These are phyloP conservation scores for Caloenas nicobarica DNA, from an alignment of 2,113 vertebrate genomes.

Conservation along the genomic window DNA sequence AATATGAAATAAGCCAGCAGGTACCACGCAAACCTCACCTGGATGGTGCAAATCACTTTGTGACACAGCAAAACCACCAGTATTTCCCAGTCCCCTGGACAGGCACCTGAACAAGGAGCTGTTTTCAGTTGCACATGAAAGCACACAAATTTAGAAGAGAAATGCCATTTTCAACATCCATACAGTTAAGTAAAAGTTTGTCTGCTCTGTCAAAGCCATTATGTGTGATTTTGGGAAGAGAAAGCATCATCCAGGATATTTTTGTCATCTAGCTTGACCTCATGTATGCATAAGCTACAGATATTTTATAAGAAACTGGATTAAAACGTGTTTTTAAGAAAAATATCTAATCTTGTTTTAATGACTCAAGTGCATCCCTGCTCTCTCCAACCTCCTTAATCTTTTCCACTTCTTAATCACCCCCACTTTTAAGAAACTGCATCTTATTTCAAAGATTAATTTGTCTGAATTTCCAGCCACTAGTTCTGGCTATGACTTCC, in stretches of 20 bases:
- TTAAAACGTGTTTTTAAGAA: neutral
- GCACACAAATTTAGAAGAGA: neutral
- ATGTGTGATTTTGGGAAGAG: neutral
- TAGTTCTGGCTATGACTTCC: neutral
- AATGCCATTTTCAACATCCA: neutral
- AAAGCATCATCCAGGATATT: neutral
- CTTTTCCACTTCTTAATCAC: neutral
- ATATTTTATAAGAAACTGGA: neutral
- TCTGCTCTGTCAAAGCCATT: neutral
- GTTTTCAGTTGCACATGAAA: neutral
- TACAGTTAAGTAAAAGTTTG: neutral
- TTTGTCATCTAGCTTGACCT: neutral
- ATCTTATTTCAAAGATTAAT: neutral
- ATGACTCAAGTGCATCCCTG: neutral
- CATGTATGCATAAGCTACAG: neutral
- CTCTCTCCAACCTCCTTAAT: neutral
- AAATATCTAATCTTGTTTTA: neutral
- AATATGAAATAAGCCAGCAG: neutral
- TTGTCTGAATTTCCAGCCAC: neutral
- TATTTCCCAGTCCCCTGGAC: neutral
- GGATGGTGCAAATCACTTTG: neutral
- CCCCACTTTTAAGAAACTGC: neutral
- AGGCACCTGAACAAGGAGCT: neutral
- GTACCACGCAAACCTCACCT: neutral
- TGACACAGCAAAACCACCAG: neutral